Evolutionary conservation across 2,888 invertebrate species (phyloP), one percentile per base, ranked within the genome.

Genomic region (Diarsia mendica): DNA sequence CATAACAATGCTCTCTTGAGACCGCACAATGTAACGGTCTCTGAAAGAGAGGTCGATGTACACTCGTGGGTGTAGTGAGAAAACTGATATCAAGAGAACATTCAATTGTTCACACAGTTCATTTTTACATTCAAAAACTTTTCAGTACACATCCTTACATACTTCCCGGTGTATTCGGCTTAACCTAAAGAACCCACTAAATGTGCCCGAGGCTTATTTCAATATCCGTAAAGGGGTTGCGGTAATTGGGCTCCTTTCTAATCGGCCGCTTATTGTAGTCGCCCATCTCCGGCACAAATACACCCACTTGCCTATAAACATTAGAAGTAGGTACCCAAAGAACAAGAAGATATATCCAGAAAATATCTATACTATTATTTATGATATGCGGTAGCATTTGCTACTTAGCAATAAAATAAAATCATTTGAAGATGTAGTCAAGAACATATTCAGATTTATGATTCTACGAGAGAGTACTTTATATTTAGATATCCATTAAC

Each of bases 231-330:
- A 79, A 79, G 67, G 81, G 83, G 70, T 77, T 79, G 69, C 67
- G 75, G 75, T 87, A 87, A 83, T 87, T 87, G 86, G 77, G 72
- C 71, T 69, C 75, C 71, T 80, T 86, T 87, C 58, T 76, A 78
- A 80, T 80, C 81, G 71, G 58, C 15, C 68, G 75, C 78, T 83
- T 86, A 80, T 87, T 87, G 80, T 87, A 83, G 68, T 75, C 68
- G 63, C 44, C 69, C 60, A 78, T 80, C 71, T 63, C 61, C 63
- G 39, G 70, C 61, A 85, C 46, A 87, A 85, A 85, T 76, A 80
- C 78, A 77, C 71, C 78, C 77, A 83, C 84, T 67, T 48, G n/a
- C 48, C 65, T 76, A 60, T 73, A 82, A 78, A 77, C 53, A 83
- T 78, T 73, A 74, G 60, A 60, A 67, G 63, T 67, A 61, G 53